These are phyloP conservation scores for Athene noctua DNA, from an alignment of 2,113 vertebrate genomes.

Conservation along the genomic window DNA sequence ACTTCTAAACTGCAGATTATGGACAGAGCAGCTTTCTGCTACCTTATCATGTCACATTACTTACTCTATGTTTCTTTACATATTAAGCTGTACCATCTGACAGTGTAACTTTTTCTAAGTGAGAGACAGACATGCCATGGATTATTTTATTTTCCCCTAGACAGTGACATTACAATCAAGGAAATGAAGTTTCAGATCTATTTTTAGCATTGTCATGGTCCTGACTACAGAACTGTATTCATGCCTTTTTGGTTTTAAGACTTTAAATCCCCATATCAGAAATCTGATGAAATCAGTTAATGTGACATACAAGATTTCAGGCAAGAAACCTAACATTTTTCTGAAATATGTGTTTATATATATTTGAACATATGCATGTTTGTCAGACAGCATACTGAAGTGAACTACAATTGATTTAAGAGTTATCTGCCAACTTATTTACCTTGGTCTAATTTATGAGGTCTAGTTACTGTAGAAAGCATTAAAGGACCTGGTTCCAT, in stretches of 20 bases:
- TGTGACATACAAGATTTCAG: not conserved
- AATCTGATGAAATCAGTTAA: not conserved
- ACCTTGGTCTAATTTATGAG: not conserved
- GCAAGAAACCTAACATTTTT: not conserved
- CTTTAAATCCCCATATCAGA: not conserved
- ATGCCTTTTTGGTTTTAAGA: not conserved
- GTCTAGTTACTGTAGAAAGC: not conserved
- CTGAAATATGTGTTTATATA: not conserved
- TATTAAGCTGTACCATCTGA: not conserved
- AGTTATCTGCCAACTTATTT: not conserved
- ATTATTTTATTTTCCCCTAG: not conserved
- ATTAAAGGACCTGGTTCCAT: not conserved
- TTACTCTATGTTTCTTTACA: not conserved
- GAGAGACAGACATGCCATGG: not conserved
- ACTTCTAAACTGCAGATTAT: not conserved
- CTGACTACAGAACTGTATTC: not conserved
- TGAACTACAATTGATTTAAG: not conserved
- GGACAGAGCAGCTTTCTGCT: not conserved
- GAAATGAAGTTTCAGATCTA: not conserved
- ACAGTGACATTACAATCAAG: not conserved
- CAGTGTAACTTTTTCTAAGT: not conserved
- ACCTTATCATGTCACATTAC: not conserved
- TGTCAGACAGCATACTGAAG: not conserved
- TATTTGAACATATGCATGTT: not conserved
- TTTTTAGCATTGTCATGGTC: not conserved